Conservation (phyloP, 2,888 invertebrate species). For the Euplagia quadripunctaria region DNA sequence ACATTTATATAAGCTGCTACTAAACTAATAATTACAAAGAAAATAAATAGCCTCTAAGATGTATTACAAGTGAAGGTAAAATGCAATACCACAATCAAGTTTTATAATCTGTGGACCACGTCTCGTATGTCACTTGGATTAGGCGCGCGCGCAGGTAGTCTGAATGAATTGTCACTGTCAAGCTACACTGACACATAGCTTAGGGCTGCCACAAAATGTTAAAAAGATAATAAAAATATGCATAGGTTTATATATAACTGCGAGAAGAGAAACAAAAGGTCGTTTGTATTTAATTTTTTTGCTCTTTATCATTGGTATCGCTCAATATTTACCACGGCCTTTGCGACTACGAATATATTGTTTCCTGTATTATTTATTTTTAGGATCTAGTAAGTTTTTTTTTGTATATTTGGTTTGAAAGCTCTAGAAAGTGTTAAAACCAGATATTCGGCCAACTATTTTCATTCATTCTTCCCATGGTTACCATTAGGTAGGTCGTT, state of each 20-base stretch:
- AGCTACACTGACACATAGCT: slow-evolving; percentile 69
- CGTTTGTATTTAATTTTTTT: too few species aligned
- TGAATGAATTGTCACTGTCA: slow-evolving; percentile 86
- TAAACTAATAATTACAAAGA: too few species aligned
- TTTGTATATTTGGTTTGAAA: neutral
- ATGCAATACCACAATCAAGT: neutral
- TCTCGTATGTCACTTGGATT: slow-evolving; percentile 82
- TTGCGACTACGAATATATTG: too few species aligned
- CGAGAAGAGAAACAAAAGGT: too few species aligned
- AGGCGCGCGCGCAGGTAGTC: slow-evolving; percentile 85
- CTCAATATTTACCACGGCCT: too few species aligned
- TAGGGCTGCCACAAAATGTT: slow-evolving; percentile 67
- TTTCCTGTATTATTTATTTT: too few species aligned
- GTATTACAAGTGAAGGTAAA: slow-evolving; percentile 19
- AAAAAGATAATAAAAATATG: neutral
- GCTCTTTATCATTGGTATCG: too few species aligned
- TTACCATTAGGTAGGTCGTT: too few species aligned
- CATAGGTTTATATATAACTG: neutral
- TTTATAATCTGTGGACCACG: slow-evolving; percentile 62
- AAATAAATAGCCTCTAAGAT: slow-evolving; percentile 10
- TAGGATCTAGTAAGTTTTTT: too few species aligned
- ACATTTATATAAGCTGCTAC: too few species aligned
- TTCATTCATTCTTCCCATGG: too few species aligned
- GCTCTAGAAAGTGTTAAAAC: neutral
- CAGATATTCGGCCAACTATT: neutral